Conservation (phyloP, 2,797 vertebrate genomes). For the Myoxocephalus aenaeus region DNA sequence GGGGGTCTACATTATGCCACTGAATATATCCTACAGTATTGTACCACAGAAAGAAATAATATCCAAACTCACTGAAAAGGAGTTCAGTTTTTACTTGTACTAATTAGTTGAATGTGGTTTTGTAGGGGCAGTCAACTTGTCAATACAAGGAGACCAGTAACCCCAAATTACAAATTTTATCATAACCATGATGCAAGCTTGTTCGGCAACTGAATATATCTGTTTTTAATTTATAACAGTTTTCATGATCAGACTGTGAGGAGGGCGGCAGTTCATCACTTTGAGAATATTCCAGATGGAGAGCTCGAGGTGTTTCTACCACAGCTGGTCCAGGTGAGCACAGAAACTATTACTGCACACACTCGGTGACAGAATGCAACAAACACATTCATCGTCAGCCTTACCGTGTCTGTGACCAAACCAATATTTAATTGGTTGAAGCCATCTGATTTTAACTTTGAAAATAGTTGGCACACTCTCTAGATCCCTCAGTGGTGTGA, state of each 20-base stretch:
- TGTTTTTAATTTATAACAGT: slow-evolving; percentile 71
- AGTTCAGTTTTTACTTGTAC: not conserved
- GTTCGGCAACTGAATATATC: slow-evolving; percentile 2
- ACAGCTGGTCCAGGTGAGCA: slow-evolving; percentile 90
- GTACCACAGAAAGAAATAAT: not conserved
- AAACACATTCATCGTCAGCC: not conserved
- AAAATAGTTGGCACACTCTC: not conserved
- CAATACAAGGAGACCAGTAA: not conserved
- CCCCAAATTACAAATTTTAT: not conserved
- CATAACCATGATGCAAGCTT: not conserved
- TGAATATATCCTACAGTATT: not conserved
- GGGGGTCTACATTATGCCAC: not conserved
- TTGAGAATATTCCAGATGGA: slow-evolving; percentile 84
- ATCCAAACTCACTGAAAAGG: not conserved
- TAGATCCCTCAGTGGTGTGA: not conserved
- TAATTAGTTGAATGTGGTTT: not conserved
- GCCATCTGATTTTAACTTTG: not conserved
- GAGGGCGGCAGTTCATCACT: slow-evolving; percentile 82
- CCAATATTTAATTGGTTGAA: not conserved
- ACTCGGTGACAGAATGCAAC: not conserved
- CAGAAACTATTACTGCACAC: not conserved
- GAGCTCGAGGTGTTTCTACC: slow-evolving; percentile 89
- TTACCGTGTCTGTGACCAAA: not conserved
- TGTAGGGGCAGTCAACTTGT: not conserved
- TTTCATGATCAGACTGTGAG: slow-evolving; percentile 90